Percentiles rank a stretch among this genome's conserved stretches.
Conservation (phyloP, 2,797 vertebrate species). For the Schizothorax lantsangensis region DNA sequence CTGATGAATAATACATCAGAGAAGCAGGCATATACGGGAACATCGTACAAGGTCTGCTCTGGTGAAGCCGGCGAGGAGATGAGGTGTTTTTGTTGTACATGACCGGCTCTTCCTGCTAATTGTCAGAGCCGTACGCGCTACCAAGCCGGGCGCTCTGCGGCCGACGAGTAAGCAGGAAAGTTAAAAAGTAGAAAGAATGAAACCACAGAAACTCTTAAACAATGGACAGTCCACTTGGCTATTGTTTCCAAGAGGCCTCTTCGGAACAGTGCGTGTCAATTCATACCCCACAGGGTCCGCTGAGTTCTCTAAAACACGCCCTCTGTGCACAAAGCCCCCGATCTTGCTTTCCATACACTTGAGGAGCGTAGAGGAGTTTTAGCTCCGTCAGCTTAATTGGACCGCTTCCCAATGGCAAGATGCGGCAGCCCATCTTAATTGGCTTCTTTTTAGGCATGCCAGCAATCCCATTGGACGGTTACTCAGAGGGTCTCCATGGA, state of each 20-base stretch:
- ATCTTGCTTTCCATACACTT: slow-evolving; percentile 63
- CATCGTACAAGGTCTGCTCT: slow-evolving; percentile 60
- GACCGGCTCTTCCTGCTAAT: slow-evolving; percentile 69
- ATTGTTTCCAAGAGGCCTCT: slow-evolving; percentile 46
- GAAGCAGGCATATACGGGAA: slow-evolving; percentile 65
- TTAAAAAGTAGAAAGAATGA: slow-evolving; percentile 6
- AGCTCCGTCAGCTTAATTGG: slow-evolving; percentile 80
- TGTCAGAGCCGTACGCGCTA: slow-evolving; percentile 64
- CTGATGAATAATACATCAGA: slow-evolving; percentile 93
- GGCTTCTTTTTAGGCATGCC: slow-evolving; percentile 73
- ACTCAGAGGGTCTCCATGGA: slow-evolving; percentile 75
- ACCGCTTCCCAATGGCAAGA: slow-evolving; percentile 74
- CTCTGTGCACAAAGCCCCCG: slow-evolving; percentile 56
- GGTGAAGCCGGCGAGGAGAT: slow-evolving; percentile 60
- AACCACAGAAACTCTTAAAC: slow-evolving; percentile 21
- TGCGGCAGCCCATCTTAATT: slow-evolving; percentile 74
- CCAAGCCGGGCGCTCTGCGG: slow-evolving; percentile 57
- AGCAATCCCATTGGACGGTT: slow-evolving; percentile 77
- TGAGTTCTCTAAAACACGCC: slow-evolving; percentile 63
- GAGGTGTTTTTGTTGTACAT: slow-evolving; percentile 74
- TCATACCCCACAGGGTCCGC: slow-evolving; percentile 62
- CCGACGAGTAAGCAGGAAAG: slow-evolving; percentile 28
- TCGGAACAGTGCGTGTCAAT: slow-evolving; percentile 64
- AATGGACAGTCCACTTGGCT: slow-evolving; percentile 47
- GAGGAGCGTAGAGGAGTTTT: slow-evolving; percentile 63